Conservation (phyloP, 2,888 invertebrate genomes). For the Papilio gigon region DNA sequence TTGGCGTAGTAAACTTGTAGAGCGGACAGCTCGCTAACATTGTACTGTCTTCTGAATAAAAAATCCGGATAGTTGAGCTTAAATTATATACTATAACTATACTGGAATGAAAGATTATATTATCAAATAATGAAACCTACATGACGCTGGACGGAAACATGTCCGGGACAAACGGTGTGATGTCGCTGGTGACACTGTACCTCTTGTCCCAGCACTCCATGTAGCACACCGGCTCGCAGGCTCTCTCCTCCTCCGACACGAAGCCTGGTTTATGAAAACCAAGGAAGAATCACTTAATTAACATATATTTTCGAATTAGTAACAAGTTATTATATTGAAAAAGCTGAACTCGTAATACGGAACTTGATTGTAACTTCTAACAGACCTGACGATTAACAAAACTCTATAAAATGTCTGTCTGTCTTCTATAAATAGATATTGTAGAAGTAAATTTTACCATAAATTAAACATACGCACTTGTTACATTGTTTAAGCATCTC, state of each 20-base stretch:
- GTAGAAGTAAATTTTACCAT: not conserved
- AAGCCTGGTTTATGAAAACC: conserved; percentile 51
- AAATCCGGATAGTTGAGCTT: conserved; percentile 22
- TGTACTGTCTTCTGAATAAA: conserved; percentile 54
- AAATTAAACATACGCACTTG: conserved; percentile 54
- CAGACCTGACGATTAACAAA: no score
- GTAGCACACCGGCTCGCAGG: conserved; percentile 62
- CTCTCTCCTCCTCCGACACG: conserved; percentile 50
- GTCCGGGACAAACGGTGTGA: conserved; percentile 56
- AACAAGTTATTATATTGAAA: not conserved
- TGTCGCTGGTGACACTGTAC: conserved; percentile 58
- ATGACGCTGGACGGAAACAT: conserved; percentile 52
- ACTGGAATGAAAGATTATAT: no score
- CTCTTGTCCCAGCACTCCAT: conserved; percentile 71
- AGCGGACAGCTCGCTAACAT: conserved; percentile 56
- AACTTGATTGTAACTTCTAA: no score
- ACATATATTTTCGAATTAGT: not conserved
- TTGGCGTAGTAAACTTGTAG: conserved; percentile 67
- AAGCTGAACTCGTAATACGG: not conserved
- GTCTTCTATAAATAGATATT: not conserved
- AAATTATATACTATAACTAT: no score
- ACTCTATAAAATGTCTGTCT: no score
- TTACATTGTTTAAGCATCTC: conserved; percentile 64
- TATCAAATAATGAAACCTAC: conserved; percentile 57
- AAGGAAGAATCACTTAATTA: conserved; percentile 27